These are phyloP conservation scores for Rostratula benghalensis DNA, from an alignment of 2,113 vertebrate species.

Conservation along the genomic window DNA sequence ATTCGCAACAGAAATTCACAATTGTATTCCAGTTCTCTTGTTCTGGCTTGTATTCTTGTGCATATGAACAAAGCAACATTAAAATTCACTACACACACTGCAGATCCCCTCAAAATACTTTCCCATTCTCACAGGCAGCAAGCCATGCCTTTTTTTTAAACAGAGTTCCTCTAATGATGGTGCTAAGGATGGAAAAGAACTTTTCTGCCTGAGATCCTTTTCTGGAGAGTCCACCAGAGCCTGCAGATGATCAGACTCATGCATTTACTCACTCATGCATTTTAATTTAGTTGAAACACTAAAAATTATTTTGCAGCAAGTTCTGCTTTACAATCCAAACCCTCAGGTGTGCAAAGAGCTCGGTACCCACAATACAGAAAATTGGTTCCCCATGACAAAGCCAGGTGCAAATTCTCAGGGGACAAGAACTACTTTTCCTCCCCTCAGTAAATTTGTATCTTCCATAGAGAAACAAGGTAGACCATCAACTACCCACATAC, in stretches of 20 bases:
- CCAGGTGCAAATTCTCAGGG: background rate
- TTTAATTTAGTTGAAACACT: background rate
- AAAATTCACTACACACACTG: background rate
- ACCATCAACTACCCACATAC: background rate
- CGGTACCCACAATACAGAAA: background rate
- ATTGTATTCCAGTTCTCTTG: background rate
- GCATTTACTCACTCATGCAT: background rate
- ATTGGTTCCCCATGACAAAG: background rate
- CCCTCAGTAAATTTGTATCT: background rate
- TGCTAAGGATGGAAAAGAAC: background rate
- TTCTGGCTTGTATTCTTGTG: background rate
- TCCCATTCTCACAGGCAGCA: background rate
- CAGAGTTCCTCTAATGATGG: background rate
- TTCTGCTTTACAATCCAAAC: background rate
- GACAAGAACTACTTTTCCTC: background rate
- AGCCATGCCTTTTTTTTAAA: background rate
- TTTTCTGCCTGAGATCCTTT: background rate
- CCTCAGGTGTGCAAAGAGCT: background rate
- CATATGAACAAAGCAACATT: background rate
- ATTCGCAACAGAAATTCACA: background rate
- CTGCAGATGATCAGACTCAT: background rate
- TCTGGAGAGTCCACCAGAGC: background rate
- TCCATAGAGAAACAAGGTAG: background rate
- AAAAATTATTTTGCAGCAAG: background rate
- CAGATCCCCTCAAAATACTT: background rate